Evolutionary conservation across 2,797 vertebrate species (phyloP), one percentile per base, ranked within the genome.

Genomic region (Oreonectes daqikongensis): DNA sequence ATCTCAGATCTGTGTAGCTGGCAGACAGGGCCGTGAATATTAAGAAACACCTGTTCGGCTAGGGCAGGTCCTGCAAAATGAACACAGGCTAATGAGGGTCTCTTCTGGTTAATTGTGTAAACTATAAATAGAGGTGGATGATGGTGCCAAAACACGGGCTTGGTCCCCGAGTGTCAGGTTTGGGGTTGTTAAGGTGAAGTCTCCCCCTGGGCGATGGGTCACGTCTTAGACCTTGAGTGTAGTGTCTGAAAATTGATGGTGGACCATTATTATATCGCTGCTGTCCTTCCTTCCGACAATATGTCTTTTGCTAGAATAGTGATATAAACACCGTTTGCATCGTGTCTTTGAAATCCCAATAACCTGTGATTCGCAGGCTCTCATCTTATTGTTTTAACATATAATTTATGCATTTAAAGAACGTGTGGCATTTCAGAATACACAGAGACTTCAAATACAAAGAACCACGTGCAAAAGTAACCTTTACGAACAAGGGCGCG

Each of bases 51-150:
- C 92, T 94, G 92, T 92, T 93, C 92, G 84, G 86, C 84, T 73
- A 90, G 89, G 86, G 85, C 32, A 86, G 91, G 90, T 92, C 90
- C 86, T 74, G 86, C 87, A 88, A 85, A 91, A 92, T 89, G 90
- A 88, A 87, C 91, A 89, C 84, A 81, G 91, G 92, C 89, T 94
- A 94, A 93, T 94, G 90, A 93, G 92, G 92, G 92, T 90, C 89
- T 91, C 84, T 85, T 90, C 88, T 84, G 91, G 87, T 88, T 94
- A 93, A 93, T 93, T 92, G 91, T 92, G 89, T 87, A 85, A 87
- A 87, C 91, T 94, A 93, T 92, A 93, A 92, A 93, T 93, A 93
- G 91, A 85, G 86, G 87, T 55, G 42, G 84, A 87, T 79, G 63
- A 73, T 40, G 68, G 52, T 71, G 22, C 38, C 4, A 53, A 55